Percentiles rank a stretch among this genome's conserved stretches.
Conservation (phyloP, 2,797 vertebrate species). For the Carapus acus region DNA sequence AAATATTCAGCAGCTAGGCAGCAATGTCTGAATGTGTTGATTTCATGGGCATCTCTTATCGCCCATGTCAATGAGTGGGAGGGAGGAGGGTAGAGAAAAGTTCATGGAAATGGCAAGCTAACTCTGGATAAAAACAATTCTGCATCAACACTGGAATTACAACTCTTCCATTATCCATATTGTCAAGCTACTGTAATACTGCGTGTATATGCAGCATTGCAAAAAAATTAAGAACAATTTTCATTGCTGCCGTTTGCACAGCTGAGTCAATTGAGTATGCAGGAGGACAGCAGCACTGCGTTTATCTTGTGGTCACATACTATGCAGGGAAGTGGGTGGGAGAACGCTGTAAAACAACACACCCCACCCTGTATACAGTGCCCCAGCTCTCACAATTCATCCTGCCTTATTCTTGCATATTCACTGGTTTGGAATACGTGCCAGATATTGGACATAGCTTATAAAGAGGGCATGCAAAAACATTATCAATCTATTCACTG, state of each 20-base stretch:
- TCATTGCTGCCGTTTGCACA: conserved; percentile 4
- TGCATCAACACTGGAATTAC: too few species aligned
- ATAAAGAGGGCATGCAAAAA: too few species aligned
- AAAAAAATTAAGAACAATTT: too few species aligned
- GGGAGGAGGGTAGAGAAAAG: background rate
- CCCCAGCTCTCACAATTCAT: background rate
- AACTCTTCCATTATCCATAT: too few species aligned
- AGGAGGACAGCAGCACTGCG: conserved; percentile 9
- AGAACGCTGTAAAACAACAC: conserved; percentile 38
- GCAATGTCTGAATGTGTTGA: background rate
- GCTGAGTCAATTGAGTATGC: conserved; percentile 15
- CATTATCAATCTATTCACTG: too few species aligned
- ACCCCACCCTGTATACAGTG: conserved; percentile 18
- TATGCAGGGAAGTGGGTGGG: conserved; percentile 20
- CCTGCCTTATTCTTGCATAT: background rate
- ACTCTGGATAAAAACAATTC: too few species aligned
- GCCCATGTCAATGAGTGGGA: background rate
- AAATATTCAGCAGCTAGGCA: conserved; percentile 4
- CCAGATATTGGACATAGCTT: background rate
- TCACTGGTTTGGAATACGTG: too few species aligned
- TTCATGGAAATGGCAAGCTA: background rate
- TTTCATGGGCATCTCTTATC: background rate
- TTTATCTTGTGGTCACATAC: conserved; percentile 43
- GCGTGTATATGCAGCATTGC: conserved; percentile 15
- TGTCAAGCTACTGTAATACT: background rate